A percentile compares a stretch with the other conserved stretches of the same genome.
These are phyloP conservation scores for rat (Rattus norvegicus) DNA, from an alignment of 2,113 vertebrate species.

Conservation along the genomic window DNA sequence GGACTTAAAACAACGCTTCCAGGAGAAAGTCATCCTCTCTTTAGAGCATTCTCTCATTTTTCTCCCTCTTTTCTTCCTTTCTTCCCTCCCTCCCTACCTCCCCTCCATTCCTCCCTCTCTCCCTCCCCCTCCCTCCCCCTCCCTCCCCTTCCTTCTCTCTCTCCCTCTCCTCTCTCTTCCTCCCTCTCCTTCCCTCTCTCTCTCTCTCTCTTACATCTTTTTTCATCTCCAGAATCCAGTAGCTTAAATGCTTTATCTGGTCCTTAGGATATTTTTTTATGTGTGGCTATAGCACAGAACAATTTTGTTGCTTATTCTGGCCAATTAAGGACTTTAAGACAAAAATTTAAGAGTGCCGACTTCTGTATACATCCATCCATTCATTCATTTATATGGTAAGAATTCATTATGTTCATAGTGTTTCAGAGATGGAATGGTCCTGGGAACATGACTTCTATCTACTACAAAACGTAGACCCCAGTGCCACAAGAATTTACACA, in stretches of 20 bases:
- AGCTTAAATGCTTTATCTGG: not conserved
- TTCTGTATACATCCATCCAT: not conserved
- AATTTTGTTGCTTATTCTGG: not conserved
- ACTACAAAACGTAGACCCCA: not conserved
- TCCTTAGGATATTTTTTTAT: not conserved
- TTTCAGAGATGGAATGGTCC: not conserved
- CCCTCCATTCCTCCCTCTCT: not conserved
- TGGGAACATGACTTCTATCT: not conserved
- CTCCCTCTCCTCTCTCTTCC: not conserved
- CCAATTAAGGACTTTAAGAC: not conserved
- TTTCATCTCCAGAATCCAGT: not conserved
- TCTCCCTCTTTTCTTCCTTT: not conserved
- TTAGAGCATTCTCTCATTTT: not conserved
- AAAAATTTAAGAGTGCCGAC: not conserved
- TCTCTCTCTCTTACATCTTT: not conserved
- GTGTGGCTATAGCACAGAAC: not conserved
- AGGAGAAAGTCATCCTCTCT: not conserved
- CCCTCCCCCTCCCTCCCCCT: too few relatives aligned
- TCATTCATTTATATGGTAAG: not conserved
- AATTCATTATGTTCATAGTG: not conserved
- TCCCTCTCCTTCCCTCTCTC: rapidly evolving
- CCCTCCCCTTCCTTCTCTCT: too few relatives aligned
- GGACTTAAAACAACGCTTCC: slow-evolving; percentile 9
- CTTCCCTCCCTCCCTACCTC: too few relatives aligned
- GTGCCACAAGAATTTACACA: not conserved